A percentile compares a stretch with the other conserved stretches of the same genome.
These are phyloP conservation scores for Wasmannia auropunctata DNA, from an alignment of 1,140 invertebrate species.

Conservation along the genomic window DNA sequence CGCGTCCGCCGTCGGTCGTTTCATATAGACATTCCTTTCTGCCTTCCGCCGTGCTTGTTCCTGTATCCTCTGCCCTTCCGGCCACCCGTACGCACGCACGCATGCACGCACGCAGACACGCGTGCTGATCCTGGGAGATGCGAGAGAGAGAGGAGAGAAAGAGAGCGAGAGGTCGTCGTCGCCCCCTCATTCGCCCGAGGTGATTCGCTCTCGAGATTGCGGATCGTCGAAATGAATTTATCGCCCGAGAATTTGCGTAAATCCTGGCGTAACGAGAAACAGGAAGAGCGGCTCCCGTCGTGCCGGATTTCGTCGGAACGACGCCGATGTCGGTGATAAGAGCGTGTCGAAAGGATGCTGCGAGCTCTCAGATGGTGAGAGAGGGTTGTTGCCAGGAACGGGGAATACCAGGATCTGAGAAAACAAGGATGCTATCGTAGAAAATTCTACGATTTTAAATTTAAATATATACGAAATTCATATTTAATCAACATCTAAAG, in stretches of 20 bases:
- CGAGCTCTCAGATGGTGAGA: constrained; percentile 14
- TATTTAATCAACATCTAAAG: background rate
- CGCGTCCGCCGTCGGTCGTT: constrained; percentile 77
- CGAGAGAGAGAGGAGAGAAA: background rate
- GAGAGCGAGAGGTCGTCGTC: background rate
- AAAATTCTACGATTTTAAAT: background rate
- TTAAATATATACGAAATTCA: background rate
- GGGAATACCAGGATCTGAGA: background rate
- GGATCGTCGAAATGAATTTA: constrained; percentile 70
- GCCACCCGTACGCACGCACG: constrained; percentile 12
- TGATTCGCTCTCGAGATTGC: constrained; percentile 64
- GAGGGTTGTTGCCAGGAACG: background rate
- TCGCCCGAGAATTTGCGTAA: constrained; percentile 66
- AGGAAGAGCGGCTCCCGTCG: constrained; percentile 52
- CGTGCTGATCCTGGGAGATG: constrained; percentile 1
- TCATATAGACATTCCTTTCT: constrained; percentile 85
- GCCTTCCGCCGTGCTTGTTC: constrained; percentile 62
- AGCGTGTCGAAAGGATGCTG: constrained; percentile 1
- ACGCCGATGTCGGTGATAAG: constrained; percentile 45
- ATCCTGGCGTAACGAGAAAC: constrained; percentile 63
- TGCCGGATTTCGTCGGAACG: constrained; percentile 47
- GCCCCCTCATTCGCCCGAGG: constrained; percentile 55
- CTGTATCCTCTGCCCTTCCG: constrained; percentile 56
- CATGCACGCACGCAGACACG: background rate
- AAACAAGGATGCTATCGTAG: background rate